Percentiles rank a stretch among this genome's conserved stretches.
These are phyloP conservation scores for Cremastinae sp. DNA, from an alignment of 2,888 invertebrate species.

Conservation along the genomic window DNA sequence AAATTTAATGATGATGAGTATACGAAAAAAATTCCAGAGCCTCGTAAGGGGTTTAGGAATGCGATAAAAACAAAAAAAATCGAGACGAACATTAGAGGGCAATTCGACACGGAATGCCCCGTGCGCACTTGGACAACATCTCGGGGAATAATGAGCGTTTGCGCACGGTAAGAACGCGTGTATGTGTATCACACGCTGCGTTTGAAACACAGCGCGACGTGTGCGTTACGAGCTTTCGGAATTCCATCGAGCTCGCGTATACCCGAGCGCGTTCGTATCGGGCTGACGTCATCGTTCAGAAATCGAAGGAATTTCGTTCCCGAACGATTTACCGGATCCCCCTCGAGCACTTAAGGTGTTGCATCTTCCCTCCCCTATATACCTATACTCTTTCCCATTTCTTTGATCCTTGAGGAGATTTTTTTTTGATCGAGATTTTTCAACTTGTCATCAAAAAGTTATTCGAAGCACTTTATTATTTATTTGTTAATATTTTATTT, in stretches of 20 bases:
- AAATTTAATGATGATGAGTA: no score
- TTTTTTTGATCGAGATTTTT: no score
- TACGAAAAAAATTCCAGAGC: no score
- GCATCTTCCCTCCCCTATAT: slow-evolving; percentile 6
- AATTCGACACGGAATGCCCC: slow-evolving; percentile 11
- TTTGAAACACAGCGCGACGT: background rate
- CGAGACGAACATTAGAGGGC: no score
- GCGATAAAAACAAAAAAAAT: no score
- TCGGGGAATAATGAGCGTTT: background rate
- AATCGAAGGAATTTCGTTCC: slow-evolving; percentile 50
- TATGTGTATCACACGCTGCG: background rate
- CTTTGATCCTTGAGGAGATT: no score
- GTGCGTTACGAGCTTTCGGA: slow-evolving; percentile 46
- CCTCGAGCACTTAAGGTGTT: slow-evolving; percentile 4
- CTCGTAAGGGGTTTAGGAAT: no score
- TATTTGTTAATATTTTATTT: no score
- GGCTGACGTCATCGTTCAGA: slow-evolving; percentile 52
- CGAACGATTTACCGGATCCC: slow-evolving; percentile 4
- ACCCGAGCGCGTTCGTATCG: slow-evolving; percentile 39
- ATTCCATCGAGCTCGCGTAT: slow-evolving; percentile 28
- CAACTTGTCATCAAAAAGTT: no score
- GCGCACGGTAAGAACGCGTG: background rate
- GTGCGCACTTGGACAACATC: background rate
- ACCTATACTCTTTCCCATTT: no score
- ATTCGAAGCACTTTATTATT: no score